phyloP scores from a whole-genome alignment of 2,113 vertebrate species.

The Myiagra hebetior region DNA sequence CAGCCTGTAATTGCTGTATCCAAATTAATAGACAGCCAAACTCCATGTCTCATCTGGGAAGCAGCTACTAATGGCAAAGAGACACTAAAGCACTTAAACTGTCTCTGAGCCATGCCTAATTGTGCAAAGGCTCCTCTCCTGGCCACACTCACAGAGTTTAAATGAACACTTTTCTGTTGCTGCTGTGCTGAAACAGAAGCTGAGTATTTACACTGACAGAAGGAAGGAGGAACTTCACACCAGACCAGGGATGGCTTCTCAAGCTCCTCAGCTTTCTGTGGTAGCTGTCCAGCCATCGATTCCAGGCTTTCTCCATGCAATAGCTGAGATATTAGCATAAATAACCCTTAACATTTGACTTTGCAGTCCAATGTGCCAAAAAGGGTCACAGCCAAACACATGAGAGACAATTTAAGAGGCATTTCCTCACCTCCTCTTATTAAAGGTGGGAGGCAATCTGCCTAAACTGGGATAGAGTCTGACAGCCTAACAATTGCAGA shows the following conservation, averaged over 20 bases:
- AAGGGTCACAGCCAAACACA: fast-evolving
- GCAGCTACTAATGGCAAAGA: neutral
- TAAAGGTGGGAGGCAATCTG: neutral
- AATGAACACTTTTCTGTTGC: neutral
- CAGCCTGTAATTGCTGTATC: neutral
- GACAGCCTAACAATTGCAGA: neutral
- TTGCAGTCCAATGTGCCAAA: neutral
- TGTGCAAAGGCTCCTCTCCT: neutral
- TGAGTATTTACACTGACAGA: neutral
- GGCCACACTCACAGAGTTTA: fast-evolving
- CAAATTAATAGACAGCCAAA: conserved; percentile 1
- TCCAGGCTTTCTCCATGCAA: neutral
- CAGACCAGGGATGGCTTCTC: neutral
- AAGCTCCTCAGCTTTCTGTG: neutral
- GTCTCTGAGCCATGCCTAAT: neutral
- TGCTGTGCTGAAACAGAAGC: neutral
- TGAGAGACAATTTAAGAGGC: neutral
- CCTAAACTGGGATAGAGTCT: neutral
- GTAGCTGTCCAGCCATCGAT: neutral
- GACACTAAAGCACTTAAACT: neutral
- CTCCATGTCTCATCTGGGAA: neutral
- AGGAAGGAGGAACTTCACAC: neutral
- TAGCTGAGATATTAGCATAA: fast-evolving
- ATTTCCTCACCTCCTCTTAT: neutral
- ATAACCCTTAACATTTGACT: neutral